Base-by-base conservation (phyloP, 2,888 invertebrate genomes). In the Polymixis flavicincta region DNA sequence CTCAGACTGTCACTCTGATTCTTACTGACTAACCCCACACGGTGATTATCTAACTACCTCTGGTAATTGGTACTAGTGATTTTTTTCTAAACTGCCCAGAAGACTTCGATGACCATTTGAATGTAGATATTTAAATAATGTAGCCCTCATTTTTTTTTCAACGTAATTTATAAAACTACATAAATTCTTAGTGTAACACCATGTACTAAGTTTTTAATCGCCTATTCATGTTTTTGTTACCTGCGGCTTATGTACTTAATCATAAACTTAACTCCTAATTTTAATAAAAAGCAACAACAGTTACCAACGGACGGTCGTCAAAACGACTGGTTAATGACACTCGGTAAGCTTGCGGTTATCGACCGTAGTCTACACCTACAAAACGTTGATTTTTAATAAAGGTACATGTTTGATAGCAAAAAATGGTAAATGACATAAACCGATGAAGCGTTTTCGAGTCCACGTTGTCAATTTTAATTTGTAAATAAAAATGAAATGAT, bases 221-320 rank as follows among this genome's bases (percentile, higher is more conserved):
- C n/a, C 7, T 42, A n/a, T n/a, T 75, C 19, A 42, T 19, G 11
- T 2, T 42, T 57, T 66, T 78, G 50, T 50, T 42, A 50, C 28
- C 54, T 28, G 25, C 17, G 9, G 55, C 37, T n/a, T 76, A 76
- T 5, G n/a, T 28, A 28, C 37, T 9, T 50, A 77, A n/a, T 66
- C 28, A 77, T 50, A 42, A 50, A 67, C 50, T 19, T 32, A 45
- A 32, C 45, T 65, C 37, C 32, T 65, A 52, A 60, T 37, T 45
- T 25, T 72, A 80, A 54, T 71, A 54, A 71, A 78, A 61, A 65
- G 6, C n/a, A 55, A 42, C 28, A 50, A 32, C 19, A 32, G 13
- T 50, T 50, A 54, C n/a, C 19, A 14, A 50, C 22, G 32, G 28
- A 4, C 37, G 3, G 61, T 61, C 37, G 61, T 63, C 32, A 48